Conservation (phyloP, 2,888 invertebrate genomes). For the Leptarthrus brevirostris region DNA sequence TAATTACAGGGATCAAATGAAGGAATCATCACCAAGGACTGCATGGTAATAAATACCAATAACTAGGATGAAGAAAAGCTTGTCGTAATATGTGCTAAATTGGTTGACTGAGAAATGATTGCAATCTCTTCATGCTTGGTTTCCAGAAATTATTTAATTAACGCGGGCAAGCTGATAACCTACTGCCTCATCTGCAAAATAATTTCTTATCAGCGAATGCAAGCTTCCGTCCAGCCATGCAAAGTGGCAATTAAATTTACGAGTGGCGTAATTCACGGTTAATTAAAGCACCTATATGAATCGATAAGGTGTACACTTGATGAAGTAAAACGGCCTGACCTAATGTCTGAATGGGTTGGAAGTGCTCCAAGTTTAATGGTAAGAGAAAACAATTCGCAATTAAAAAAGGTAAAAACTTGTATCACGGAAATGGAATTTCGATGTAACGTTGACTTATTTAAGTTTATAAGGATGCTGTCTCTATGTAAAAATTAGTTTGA, state of each 20-base stretch:
- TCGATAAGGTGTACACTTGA: background rate
- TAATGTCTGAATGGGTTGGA: too few species aligned
- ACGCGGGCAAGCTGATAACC: conserved; percentile 39
- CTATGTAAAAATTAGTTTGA: too few species aligned
- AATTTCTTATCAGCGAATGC: conserved; percentile 27
- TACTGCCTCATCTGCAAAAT: background rate
- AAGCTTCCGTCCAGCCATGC: conserved; percentile 31
- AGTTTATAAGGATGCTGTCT: too few species aligned
- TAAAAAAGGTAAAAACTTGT: too few species aligned
- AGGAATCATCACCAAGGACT: conserved; percentile 30
- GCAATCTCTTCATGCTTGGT: conserved; percentile 26
- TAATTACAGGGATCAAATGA: background rate
- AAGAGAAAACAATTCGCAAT: too few species aligned
- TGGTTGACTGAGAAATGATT: conserved; percentile 18
- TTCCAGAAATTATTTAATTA: conserved; percentile 34
- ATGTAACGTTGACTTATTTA: too few species aligned
- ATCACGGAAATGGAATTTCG: too few species aligned
- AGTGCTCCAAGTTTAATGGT: too few species aligned
- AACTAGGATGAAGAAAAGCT: too few species aligned
- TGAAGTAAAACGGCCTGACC: background rate
- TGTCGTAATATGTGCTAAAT: background rate
- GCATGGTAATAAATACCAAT: conserved; percentile 16
- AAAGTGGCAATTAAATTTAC: conserved; percentile 36
- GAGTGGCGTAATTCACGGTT: conserved; percentile 41
- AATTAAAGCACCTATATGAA: conserved; percentile 9